Evolutionary conservation across 2,797 vertebrate genomes (phyloP).

Genomic region (Oryzias sinensis): DNA sequence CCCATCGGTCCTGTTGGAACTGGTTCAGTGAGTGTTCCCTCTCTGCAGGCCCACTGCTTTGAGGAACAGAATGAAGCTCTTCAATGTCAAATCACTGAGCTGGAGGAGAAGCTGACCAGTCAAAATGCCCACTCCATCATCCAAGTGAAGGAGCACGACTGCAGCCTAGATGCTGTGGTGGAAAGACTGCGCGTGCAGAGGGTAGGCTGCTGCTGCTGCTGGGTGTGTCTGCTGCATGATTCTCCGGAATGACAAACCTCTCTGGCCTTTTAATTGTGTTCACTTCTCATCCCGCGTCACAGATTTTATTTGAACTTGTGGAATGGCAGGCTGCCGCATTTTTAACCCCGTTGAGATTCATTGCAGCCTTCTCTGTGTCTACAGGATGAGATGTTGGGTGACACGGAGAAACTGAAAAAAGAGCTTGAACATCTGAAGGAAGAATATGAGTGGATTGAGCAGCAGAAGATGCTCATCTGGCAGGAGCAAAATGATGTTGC

Average conservation of each 20-base stretch:
- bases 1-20: neutral
- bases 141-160: conserved; percentile 32
- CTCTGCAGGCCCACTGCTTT: conserved; percentile 67
- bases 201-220: conserved; percentile 51
- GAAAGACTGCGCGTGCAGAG: conserved; percentile 70
- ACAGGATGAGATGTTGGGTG: conserved; percentile 71
- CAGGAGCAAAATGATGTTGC: conserved; percentile 64
- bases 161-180: conserved; percentile 68
- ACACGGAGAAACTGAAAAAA: conserved; percentile 55
- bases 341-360: conserved; percentile 14
- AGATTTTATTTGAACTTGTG: conserved; percentile 6
- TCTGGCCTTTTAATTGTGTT: neutral
- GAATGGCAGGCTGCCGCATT: conserved; percentile 13
- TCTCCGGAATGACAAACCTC: conserved; percentile 12
- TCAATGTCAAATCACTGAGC: conserved; percentile 67
- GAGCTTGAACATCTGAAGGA: conserved; percentile 62
- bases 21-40: conserved; percentile 9
- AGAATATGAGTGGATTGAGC: conserved; percentile 52
- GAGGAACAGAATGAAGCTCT: conserved; percentile 78
- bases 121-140: conserved; percentile 12
- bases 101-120: conserved; percentile 49
- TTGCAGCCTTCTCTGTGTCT: conserved; percentile 32
- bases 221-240: conserved; percentile 33
- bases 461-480: conserved; percentile 60
- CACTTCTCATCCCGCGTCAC: conserved; percentile 6